Evolutionary conservation across 2,888 invertebrate species (phyloP).

Genomic region (Electrophaes corylata): DNA sequence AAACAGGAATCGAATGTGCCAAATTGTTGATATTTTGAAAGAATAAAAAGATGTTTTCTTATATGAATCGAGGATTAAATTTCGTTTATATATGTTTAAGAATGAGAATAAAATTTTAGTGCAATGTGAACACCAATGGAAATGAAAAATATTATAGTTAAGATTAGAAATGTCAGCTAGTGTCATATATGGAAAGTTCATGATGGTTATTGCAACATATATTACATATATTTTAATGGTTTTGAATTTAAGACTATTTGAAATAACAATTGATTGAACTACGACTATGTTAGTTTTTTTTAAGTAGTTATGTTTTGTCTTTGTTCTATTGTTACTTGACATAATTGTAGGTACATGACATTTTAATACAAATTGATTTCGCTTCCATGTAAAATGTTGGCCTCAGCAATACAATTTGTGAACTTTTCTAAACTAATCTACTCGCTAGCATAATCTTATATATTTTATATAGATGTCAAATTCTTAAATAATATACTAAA

Average conservation of each 20-base stretch:
- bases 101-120: constrained; percentile 53
- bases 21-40: constrained; percentile 76
- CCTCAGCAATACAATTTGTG: constrained; percentile 27
- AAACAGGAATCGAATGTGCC: constrained; percentile 77
- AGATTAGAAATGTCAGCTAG: constrained; percentile 40
- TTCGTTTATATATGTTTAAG: constrained; percentile 49
- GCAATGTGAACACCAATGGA: constrained; percentile 77
- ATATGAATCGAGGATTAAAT: constrained; percentile 51
- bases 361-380: not conserved
- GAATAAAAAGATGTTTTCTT: constrained; percentile 58
- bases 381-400: constrained; percentile 16
- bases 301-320: not conserved
- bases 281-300: not conserved
- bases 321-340: too few relatives aligned
- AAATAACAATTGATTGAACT: too few relatives aligned
- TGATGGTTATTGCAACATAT: constrained; percentile 14
- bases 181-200: constrained; percentile 38
- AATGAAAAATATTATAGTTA: constrained; percentile 53
- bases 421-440: constrained; percentile 33
- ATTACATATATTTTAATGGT: not conserved
- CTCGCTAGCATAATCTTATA: constrained; percentile 54
- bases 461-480: constrained; percentile 81
- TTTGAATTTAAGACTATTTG: too few relatives aligned
- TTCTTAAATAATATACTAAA: constrained; percentile 65
- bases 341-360: too few relatives aligned